Evolutionary conservation across 2,888 invertebrate species (phyloP), one percentile per base, ranked within the genome.

Genomic region (Capitulum mitella): DNA sequence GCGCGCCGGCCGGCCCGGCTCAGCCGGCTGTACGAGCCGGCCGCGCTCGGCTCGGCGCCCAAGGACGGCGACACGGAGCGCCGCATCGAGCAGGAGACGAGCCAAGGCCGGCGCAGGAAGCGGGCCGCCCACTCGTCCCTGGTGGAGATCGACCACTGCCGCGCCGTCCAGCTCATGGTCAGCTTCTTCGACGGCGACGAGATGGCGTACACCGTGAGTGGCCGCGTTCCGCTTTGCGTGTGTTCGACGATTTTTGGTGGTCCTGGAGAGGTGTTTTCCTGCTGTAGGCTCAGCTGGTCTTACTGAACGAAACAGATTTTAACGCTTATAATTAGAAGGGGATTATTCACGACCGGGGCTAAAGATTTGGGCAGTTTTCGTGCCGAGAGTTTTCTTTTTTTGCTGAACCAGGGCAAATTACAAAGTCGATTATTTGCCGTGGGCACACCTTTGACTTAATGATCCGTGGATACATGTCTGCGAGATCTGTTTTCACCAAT

Each of bases 91-190:
- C 16, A 37, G 29, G 70, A 70, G 70, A 22, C 37, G 37, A 37
- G 37, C 34, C 29, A 37, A 22, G 70, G 70, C 6, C 34, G 37
- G 5, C 64, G 37, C 37, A 37, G 37, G 22, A 22, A 34, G 70
- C 5, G 29, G 37, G 29, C 70, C 37, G 37, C 34, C 19, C 37
- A 37, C 70, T 70, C 70, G 19, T 14, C 70, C 6, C 37, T 37
- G 70, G 70, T 70, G 22, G 70, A 37, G 37, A 70, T 70, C 70
- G 70, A 37, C 37, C 70, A 70, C 70, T 37, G 70, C 10, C 32
- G 14, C 19, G 70, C 70, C 37, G 37, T 37, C 37, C 34, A 37
- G 26, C 70, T 70, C 34, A 37, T 70, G 70, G 37, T 70, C 70
- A 37, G 70, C 70, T 37, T 70, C 70, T 37, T 70, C 37, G 26